Base-by-base conservation (phyloP, 2,797 vertebrate genomes). In the Xiphophorus birchmanni region DNA sequence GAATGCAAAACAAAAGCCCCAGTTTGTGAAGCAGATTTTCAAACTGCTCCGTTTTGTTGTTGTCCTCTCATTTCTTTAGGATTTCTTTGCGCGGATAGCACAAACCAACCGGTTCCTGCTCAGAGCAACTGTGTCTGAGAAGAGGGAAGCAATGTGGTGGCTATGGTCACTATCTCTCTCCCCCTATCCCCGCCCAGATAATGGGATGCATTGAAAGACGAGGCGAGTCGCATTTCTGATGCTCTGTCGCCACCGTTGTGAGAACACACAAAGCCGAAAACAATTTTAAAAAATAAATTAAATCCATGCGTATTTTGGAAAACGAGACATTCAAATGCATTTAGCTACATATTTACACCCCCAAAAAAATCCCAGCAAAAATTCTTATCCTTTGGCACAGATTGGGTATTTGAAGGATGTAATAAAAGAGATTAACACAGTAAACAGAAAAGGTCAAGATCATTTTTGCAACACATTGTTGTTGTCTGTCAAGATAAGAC, bases 151-250 rank as follows among this genome's bases (percentile, higher is more conserved):
- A 63, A 84, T 79, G 87, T 80, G 79, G 87, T 80, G 79, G 75
- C 50, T 40, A 0, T 52, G 78, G 44, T 81, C 80, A 40, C 86
- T 83, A 65, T 74, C 82, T 76, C 79, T 21, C 81, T 35, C 45
- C 71, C 35, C 18, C 58, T 89, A 58, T 85, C 93, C 80, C 91
- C 95, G 92, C 95, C 96, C 95, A 94, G 89, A 94, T 92, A 93
- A 89, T 79, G 89, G 90, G 84, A 84, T 83, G 90, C 85, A 86
- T 76, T 78, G 83, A 42, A 67, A 69, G 58, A 85, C 65, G 42
- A 79, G 32, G 65, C 37, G 3, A 5, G 2, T 32, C 58, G 77
- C 8, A 12, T 76, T 80, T 87, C 78, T 89, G 84, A 74, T 86
- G 94, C 90, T 92, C 90, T 94, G 86, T 81, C 92, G 95, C 95